These are phyloP conservation scores for Epinotia ramella DNA, from an alignment of 2,888 invertebrate genomes.

Conservation along the genomic window DNA sequence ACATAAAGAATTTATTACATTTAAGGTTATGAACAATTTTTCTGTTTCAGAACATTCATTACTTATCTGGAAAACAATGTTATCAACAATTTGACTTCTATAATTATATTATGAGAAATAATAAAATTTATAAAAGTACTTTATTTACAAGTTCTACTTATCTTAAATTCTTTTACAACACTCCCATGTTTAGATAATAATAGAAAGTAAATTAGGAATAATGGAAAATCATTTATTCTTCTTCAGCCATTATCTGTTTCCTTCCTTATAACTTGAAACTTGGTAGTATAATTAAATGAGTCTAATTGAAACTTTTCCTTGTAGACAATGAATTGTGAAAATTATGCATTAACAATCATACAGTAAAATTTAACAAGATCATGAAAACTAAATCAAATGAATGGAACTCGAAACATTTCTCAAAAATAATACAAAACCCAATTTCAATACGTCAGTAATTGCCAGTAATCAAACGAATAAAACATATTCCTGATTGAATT, in stretches of 20 bases:
- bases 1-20: constrained; percentile 35
- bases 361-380: not conserved
- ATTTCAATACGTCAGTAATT: too few relatives aligned
- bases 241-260: constrained; percentile 17
- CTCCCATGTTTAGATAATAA: not conserved
- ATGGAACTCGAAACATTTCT: not conserved
- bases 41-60: constrained; percentile 45
- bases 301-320: constrained; percentile 6
- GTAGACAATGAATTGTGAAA: not conserved
- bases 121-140: constrained; percentile 37
- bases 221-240: constrained; percentile 32
- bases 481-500: too few relatives aligned
- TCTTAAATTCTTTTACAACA: constrained; percentile 7
- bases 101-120: constrained; percentile 34
- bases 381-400: not conserved
- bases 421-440: too few relatives aligned
- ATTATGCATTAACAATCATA: not conserved
- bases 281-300: constrained; percentile 25
- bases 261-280: constrained; percentile 20
- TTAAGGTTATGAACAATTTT: constrained; percentile 47
- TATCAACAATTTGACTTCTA: constrained; percentile 42
- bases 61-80: constrained; percentile 39
- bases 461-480: too few relatives aligned
- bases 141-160: constrained; percentile 51
- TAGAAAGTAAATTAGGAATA: constrained; percentile 14